Percentiles rank a stretch among this genome's conserved stretches.
phyloP scores from a whole-genome alignment of 1,140 invertebrate genomes.

The Bombyx mori region ASM3026992v2 NC_085113.1:2107001-2107500 shows the following conservation, averaged over 20 bases:
- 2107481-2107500: too few relatives aligned
- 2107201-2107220: constrained; percentile 91
- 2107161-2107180: constrained; percentile 91
- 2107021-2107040: constrained; percentile 90
- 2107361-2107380: too few relatives aligned
- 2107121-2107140: constrained; percentile 94
- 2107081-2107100: constrained; percentile 90
- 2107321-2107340: too few relatives aligned
- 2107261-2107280: constrained; percentile 15
- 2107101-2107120: constrained; percentile 91
- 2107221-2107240: constrained; percentile 86
- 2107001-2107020: too few relatives aligned
- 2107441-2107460: too few relatives aligned
- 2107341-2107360: too few relatives aligned
- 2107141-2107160: constrained; percentile 84
- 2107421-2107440: too few relatives aligned
- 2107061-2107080: constrained; percentile 91
- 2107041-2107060: constrained; percentile 89
- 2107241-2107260: constrained; percentile 39
- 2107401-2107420: too few relatives aligned
- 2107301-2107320: too few relatives aligned
- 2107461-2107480: too few relatives aligned
- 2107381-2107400: too few relatives aligned
- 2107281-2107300: too few relatives aligned
- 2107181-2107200: constrained; percentile 90